Percentiles rank a stretch among this genome's conserved stretches.
Evolutionary conservation across 2,797 vertebrate genomes (phyloP).

Genomic region (Euthynnus affinis): DNA sequence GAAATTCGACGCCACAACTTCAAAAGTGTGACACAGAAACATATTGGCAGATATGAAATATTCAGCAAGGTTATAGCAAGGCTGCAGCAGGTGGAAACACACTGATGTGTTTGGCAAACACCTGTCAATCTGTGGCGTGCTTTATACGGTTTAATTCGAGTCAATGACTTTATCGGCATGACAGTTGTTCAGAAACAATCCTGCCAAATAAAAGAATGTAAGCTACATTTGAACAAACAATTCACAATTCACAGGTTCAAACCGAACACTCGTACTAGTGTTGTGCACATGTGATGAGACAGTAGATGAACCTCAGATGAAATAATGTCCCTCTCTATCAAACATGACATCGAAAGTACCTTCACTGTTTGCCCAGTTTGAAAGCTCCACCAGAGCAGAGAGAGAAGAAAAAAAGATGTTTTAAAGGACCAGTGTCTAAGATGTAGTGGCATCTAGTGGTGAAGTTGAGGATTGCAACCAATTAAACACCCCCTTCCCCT

Average conservation of each 20-base stretch:
- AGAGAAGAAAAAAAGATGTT: too few relatives aligned
- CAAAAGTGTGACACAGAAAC: slow-evolving; percentile 73
- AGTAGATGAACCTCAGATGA: not conserved
- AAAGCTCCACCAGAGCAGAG: not conserved
- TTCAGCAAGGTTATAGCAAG: slow-evolving; percentile 68
- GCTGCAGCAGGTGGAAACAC: slow-evolving; percentile 66
- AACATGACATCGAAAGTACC: not conserved
- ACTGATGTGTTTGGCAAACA: slow-evolving; percentile 34
- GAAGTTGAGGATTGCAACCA: too few relatives aligned
- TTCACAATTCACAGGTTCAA: slow-evolving; percentile 34
- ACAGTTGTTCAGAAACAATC: slow-evolving; percentile 42
- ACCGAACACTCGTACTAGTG: not conserved
- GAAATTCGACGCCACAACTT: slow-evolving; percentile 62
- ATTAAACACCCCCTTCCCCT: too few relatives aligned
- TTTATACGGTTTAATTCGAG: slow-evolving; percentile 47
- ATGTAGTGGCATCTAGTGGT: too few relatives aligned
- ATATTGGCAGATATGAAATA: slow-evolving; percentile 73
- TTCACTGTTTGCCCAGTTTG: not conserved
- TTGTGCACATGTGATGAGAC: not conserved
- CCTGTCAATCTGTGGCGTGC: slow-evolving; percentile 50
- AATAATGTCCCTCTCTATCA: not conserved
- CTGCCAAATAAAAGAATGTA: slow-evolving; percentile 30
- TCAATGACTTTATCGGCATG: slow-evolving; percentile 52
- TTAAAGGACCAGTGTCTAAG: too few relatives aligned
- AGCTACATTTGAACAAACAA: slow-evolving; percentile 43